These are phyloP conservation scores for Novumbra hubbsi DNA, from an alignment of 2,797 vertebrate species.

Conservation along the genomic window DNA sequence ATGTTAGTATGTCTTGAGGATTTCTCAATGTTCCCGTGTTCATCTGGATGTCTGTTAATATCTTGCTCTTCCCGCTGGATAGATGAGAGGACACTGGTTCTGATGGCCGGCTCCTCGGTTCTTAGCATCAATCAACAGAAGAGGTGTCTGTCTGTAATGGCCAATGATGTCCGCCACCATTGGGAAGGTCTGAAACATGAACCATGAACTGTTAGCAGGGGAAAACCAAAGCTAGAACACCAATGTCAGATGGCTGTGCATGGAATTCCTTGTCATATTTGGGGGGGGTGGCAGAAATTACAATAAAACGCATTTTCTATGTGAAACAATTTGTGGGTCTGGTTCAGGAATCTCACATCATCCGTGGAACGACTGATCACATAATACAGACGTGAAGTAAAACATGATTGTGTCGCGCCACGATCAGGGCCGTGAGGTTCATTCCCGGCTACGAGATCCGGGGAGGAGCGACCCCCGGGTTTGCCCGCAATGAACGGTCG, in stretches of 20 bases:
- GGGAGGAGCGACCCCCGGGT: background rate
- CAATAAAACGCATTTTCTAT: background rate
- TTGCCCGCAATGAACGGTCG: background rate
- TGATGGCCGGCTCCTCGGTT: slow-evolving; percentile 78
- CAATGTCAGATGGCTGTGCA: background rate
- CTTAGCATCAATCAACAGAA: slow-evolving; percentile 92
- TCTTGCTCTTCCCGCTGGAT: slow-evolving; percentile 60
- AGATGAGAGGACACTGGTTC: slow-evolving; percentile 85
- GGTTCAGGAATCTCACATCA: background rate
- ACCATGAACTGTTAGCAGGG: slow-evolving; percentile 18
- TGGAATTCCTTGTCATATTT: background rate
- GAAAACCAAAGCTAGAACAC: background rate
- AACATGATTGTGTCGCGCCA: background rate
- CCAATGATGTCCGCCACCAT: slow-evolving; percentile 84
- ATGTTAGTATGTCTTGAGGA: background rate
- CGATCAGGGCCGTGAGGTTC: background rate
- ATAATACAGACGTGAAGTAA: too few species aligned
- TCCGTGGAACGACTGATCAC: too few species aligned
- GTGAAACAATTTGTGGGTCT: background rate
- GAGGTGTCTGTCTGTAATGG: slow-evolving; percentile 82
- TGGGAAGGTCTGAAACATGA: slow-evolving; percentile 76
- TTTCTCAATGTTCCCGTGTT: slow-evolving; percentile 8
- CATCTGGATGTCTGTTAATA: too few species aligned
- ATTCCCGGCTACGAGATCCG: background rate
- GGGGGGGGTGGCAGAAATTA: background rate